Base-by-base conservation (phyloP, 2,797 vertebrate species). In the Naso thynnoides region DNA sequence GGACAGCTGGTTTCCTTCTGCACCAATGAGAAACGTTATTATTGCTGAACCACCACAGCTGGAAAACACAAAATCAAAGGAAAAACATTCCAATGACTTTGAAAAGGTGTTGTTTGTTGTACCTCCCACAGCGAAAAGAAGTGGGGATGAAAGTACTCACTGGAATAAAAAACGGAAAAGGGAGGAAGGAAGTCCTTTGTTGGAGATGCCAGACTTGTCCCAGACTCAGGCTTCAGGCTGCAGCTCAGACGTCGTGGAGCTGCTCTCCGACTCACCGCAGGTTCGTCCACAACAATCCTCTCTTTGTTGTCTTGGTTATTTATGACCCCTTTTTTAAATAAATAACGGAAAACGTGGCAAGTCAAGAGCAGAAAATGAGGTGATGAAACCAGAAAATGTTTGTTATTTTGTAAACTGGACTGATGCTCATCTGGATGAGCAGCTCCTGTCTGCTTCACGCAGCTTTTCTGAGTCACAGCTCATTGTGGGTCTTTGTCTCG, bases 181-280 rank as follows among this genome's bases (percentile, higher is more conserved):
- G 42, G 73, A 54, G 49, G 78, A 71, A 4, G 72, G 26, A n/a
- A 86, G 86, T 78, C 81, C 89, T 38, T 87, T 89, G 42, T 72
- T 21, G 55, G 88, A 91, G 68, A 88, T 90, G 89, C 84, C 91
- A 0, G 86, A 89, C 56, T 52, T 88, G 54, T 89, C 90, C 1
- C 89, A 88, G 73, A 81, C 85, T 66, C 83, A 86, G 79, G 39
- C 56, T 6, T 88, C 85, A 2, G 41, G 77, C 1, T 31, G 56
- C 45, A 77, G 59, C 61, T 66, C 75, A 0, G 68, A 85, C n/a
- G 45, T 70, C 18, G 8, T 24, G 26, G 50, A 67, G 5, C n/a
- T 50, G 26, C 2, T 9, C 29, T 71, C 60, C 9, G 77, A 83
- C 70, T 91, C 88, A 1, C 74, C 59, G 0, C 86, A 87, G 90